Conservation (phyloP, 2,888 invertebrate species). For the Stratiomys singularior region DNA sequence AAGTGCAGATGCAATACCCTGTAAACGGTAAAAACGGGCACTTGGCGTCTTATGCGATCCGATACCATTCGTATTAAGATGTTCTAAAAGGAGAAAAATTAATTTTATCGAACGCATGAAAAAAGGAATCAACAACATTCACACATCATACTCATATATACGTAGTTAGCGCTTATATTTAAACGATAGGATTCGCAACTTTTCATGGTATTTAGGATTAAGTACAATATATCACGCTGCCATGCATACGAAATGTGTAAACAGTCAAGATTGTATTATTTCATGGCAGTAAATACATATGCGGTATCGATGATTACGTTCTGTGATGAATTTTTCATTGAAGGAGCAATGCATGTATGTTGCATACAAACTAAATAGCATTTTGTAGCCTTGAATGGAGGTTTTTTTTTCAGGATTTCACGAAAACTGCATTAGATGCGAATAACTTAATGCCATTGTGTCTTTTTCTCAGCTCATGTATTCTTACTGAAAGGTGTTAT, state of each 20-base stretch:
- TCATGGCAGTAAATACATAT: not conserved
- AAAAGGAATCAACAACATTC: not conserved
- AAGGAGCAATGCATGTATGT: too few species aligned
- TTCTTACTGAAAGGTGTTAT: too few species aligned
- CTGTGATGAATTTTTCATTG: too few species aligned
- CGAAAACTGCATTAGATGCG: too few species aligned
- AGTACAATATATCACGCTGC: slow-evolving; percentile 7
- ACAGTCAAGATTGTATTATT: not conserved
- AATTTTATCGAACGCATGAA: slow-evolving; percentile 50
- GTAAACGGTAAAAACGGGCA: slow-evolving; percentile 37
- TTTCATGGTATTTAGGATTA: slow-evolving; percentile 32
- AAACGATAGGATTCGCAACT: slow-evolving; percentile 27
- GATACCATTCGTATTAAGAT: slow-evolving; percentile 49
- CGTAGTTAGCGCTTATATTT: slow-evolving; percentile 1
- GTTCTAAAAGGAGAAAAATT: slow-evolving; percentile 50
- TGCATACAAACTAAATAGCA: too few species aligned
- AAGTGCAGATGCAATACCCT: slow-evolving; percentile 35
- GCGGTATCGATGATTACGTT: not conserved
- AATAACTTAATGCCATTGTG: too few species aligned
- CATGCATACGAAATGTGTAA: slow-evolving; percentile 31
- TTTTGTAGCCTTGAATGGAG: too few species aligned
- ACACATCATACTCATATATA: not conserved
- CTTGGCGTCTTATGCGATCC: slow-evolving; percentile 34
- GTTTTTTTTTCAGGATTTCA: too few species aligned
- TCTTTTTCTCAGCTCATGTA: too few species aligned